Conservation (phyloP, 2,888 invertebrate species). For the Cetonia aurata region DNA sequence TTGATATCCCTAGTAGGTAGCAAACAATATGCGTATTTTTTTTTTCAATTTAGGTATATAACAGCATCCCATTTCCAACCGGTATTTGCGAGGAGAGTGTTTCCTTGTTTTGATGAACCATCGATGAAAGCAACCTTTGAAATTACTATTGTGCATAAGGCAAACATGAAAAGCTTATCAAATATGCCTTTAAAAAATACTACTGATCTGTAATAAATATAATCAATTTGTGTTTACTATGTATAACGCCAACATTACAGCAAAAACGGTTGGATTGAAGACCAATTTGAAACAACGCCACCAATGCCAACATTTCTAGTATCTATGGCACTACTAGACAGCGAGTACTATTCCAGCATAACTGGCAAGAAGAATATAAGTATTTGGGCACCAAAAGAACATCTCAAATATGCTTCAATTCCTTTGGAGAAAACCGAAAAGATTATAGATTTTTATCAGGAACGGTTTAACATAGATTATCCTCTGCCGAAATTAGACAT, state of each 20-base stretch:
- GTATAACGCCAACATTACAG: constrained; percentile 16
- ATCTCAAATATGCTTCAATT: constrained; percentile 63
- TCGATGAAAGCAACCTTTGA: constrained; percentile 82
- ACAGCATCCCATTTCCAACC: constrained; percentile 78
- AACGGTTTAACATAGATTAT: constrained; percentile 70
- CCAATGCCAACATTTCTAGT: constrained; percentile 84
- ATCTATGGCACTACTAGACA: constrained; percentile 68
- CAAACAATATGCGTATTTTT: neutral
- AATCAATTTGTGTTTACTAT: neutral
- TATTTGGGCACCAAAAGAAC: constrained; percentile 66
- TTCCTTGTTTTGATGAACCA: constrained; percentile 85
- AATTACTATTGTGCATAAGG: constrained; percentile 76
- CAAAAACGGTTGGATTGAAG: constrained; percentile 71
- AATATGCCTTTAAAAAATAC: constrained; percentile 76
- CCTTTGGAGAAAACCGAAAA: constrained; percentile 69
- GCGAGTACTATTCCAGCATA: constrained; percentile 11
- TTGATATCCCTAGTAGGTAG: constrained; percentile 14
- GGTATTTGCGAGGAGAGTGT: constrained; percentile 74
- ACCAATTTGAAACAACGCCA: constrained; percentile 74
- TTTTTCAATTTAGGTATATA: constrained; percentile 66
- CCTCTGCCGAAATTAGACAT: constrained; percentile 71
- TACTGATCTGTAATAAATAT: constrained; percentile 69
- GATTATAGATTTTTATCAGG: constrained; percentile 68
- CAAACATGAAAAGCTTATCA: constrained; percentile 75
- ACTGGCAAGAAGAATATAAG: constrained; percentile 55